These are phyloP conservation scores for Hydractinia echinata DNA, from an alignment of 30 jellyfish, hydroid and myxozoan species.

Conservation along the genomic window DNA sequence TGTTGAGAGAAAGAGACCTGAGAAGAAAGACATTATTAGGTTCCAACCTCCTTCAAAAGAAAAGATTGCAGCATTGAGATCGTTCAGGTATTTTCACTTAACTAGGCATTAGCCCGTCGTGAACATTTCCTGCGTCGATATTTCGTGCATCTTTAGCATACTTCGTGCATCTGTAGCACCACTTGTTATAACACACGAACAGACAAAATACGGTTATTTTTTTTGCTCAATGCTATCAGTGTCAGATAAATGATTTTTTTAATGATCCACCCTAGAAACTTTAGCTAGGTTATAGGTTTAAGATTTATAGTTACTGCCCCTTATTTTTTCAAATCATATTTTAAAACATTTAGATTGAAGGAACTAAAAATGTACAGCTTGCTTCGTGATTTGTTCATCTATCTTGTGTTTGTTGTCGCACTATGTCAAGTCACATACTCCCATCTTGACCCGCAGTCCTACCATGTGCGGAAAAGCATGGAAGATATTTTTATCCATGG, in stretches of 20 bases:
- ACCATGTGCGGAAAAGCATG: constrained; percentile 59
- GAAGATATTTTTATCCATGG: constrained; percentile 71
- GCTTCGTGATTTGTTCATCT: constrained; percentile 74
- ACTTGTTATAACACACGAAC: too few relatives aligned
- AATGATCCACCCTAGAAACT: too few relatives aligned
- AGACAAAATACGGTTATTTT: too few relatives aligned
- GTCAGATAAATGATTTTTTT: too few relatives aligned
- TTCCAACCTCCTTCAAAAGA: constrained; percentile 92
- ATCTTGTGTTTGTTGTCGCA: constrained; percentile 64
- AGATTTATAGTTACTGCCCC: too few relatives aligned
- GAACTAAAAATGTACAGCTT: constrained; percentile 88
- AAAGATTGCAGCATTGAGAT: constrained; percentile 72
- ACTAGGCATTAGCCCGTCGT: too few relatives aligned
- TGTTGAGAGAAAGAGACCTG: constrained; percentile 11
- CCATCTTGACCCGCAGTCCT: constrained; percentile 85
- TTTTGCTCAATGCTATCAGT: too few relatives aligned
- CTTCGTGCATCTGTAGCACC: too few relatives aligned
- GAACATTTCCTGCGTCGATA: too few relatives aligned
- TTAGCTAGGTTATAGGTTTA: too few relatives aligned
- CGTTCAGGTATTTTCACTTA: constrained; percentile 38
- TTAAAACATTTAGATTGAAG: constrained; percentile 48
- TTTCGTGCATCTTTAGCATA: too few relatives aligned
- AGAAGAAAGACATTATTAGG: constrained; percentile 51
- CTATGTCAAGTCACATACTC: constrained; percentile 84
- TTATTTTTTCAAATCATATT: too few relatives aligned